Percentiles rank a stretch among this genome's conserved stretches.
These are phyloP conservation scores for Thymelicus lineola DNA, from an alignment of 2,888 invertebrate genomes.

Conservation along the genomic window DNA sequence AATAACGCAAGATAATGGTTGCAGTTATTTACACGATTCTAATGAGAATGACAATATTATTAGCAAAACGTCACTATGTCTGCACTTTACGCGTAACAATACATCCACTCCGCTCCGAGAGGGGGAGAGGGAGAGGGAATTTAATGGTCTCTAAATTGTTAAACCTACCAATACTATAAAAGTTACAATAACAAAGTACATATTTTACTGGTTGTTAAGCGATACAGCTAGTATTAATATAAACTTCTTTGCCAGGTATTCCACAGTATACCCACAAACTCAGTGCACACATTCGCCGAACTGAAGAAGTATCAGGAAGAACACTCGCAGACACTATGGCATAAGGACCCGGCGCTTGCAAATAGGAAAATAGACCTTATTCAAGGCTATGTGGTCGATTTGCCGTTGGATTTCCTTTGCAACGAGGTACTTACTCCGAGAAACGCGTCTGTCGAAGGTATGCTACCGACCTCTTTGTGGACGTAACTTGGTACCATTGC, in stretches of 20 bases:
- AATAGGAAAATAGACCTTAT: slow-evolving; percentile 90
- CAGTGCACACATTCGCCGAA: slow-evolving; percentile 90
- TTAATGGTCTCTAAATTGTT: too few species aligned
- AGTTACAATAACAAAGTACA: too few species aligned
- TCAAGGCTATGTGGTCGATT: slow-evolving; percentile 94
- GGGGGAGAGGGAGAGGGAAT: too few species aligned
- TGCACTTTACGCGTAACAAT: too few species aligned
- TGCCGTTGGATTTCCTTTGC: slow-evolving; percentile 95
- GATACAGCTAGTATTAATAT: too few species aligned
- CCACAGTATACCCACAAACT: slow-evolving; percentile 94
- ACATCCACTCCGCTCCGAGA: too few species aligned
- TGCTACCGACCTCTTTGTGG: slow-evolving; percentile 97
- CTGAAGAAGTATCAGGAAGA: slow-evolving; percentile 91
- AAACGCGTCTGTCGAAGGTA: slow-evolving; percentile 93
- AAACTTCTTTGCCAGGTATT: slow-evolving; percentile 87
- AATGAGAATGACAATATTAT: too few species aligned
- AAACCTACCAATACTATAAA: too few species aligned
- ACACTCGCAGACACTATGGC: slow-evolving; percentile 86
- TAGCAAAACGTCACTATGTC: too few species aligned
- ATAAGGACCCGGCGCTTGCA: slow-evolving; percentile 89
- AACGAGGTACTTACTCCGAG: slow-evolving; percentile 94
- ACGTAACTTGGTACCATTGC: slow-evolving; percentile 81
- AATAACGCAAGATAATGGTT: too few species aligned
- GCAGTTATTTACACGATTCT: too few species aligned
- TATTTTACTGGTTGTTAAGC: too few species aligned